Base-by-base conservation (phyloP, 2,888 invertebrate genomes). In the Nasonia oneida region DNA sequence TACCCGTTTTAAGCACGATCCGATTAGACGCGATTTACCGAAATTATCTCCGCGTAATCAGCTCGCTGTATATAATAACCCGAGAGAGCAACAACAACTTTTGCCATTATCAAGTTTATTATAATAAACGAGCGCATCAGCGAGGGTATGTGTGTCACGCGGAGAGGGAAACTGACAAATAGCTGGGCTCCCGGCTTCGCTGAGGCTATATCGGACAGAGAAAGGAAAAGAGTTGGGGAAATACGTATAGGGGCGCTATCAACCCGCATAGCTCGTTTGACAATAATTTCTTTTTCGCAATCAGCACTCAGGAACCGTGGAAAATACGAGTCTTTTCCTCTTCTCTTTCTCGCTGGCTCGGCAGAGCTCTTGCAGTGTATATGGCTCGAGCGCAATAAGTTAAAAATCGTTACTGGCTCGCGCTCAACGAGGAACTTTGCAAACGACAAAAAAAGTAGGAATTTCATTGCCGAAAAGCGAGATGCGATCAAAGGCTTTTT, bases 211-310 rank as follows among this genome's bases (percentile, higher is more conserved):
- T 29, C 67, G n/a, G 23, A 77, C 76, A 57, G 57, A 76, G 71
- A 70, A 76, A 23, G 23, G 23, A 23, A 75, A 42, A 57, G 53
- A 67, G 75, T 6, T 42, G 18, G 67, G n/a, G 81, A 70, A 80
- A 75, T 71, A 53, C 18, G 39, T 47, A 85, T 85, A 61, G 70
- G 81, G 85, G 85, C 33, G 29, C 33, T 85, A 85, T 85, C 85
- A 75, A 53, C 81, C 85, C 85, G 81, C 74, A 85, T 81, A 39
- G 53, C 42, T 53, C n/a, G 29, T 42, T 39, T 23, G 73, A 84
- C 74, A 42, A 83, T 64, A 50, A 83, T 47, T 39, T 71, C 71
- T 77, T 77, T 83, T 57, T 15, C 10, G 39, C 64, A 70, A 53
- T 71, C 70, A 33, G 5, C 15, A 5, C 15, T 6, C 42, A 74